Base-by-base conservation (phyloP, 2,888 invertebrate genomes). In the Polia nebulosa region DNA sequence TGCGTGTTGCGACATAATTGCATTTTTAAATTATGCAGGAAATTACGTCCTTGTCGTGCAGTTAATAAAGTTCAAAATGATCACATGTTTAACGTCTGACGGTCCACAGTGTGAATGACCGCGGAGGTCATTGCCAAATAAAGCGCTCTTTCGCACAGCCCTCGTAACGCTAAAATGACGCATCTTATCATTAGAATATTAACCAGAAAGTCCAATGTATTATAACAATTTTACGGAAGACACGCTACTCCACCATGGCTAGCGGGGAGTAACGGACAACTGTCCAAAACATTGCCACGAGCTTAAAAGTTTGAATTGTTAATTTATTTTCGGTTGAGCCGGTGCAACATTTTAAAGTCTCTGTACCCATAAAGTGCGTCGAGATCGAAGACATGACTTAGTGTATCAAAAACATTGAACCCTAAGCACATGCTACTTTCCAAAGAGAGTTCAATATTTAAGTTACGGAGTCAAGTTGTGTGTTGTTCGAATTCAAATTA, bases 81-180 rank as follows among this genome's bases (percentile, higher is more conserved):
- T 56, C 34, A 55, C 51, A 49, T 32, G 57, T 59, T 53, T 29
- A 72, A 41, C 8, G 41, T 52, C 53, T 58, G 29, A 41, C 25
- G 29, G 41, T 63, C 69, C 66, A 70, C 82, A 89, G 84, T 94
- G 88, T 93, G 91, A 91, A 89, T 87, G 94, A 93, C 87, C 94
- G 84, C 85, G 77, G 93, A 90, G 95, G 94, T 95, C 95, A 94
- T 94, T 95, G 95, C 94, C 95, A 93, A 95, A 95, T 94, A 92
- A 91, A 90, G 88, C 88, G 90, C 85, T 87, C 85, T 86, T 83
- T 87, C 87, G 86, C 89, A 90, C 86, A 90, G 91, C 89, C 92
- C 91, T 90, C 88, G 88, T 88, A 88, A 83, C 83, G 65, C 89
- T 93, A 93, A 94, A 88, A 92, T 91, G 91, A 80, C 86, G 93